A percentile compares a stretch with the other conserved stretches of the same genome.
Conservation (phyloP, 2,113 vertebrate genomes). For the Apodemus sylvaticus region DNA sequence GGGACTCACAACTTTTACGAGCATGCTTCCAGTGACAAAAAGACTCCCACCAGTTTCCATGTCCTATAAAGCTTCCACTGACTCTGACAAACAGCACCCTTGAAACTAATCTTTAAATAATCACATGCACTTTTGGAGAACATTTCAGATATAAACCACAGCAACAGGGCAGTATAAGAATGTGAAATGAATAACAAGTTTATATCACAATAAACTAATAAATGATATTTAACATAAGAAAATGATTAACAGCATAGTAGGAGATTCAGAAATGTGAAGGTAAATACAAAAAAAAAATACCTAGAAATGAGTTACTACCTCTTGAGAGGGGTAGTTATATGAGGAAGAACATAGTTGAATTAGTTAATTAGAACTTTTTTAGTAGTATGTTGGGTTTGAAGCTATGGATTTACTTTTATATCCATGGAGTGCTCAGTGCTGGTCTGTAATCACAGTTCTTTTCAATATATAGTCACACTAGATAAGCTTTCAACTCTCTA, state of each 20-base stretch:
- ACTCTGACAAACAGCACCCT: not conserved
- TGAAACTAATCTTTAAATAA: not conserved
- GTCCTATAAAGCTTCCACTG: not conserved
- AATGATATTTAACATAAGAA: not conserved
- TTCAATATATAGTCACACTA: not conserved
- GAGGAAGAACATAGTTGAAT: not conserved
- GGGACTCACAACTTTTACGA: not conserved
- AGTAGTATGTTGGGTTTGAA: not conserved
- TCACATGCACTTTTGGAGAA: not conserved
- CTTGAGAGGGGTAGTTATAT: not conserved
- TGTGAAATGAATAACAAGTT: slow-evolving; percentile 8
- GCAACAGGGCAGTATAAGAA: not conserved
- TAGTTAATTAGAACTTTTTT: not conserved
- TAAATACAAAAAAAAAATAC: not conserved
- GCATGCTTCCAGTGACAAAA: not conserved
- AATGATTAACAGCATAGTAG: not conserved
- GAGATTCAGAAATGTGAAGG: not conserved
- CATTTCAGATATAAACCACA: not conserved
- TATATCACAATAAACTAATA: not conserved
- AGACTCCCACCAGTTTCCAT: not conserved
- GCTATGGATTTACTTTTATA: not conserved
- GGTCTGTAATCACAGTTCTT: not conserved
- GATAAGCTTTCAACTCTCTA: not conserved
- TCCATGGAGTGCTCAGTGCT: not conserved
- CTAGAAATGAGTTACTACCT: not conserved